A percentile compares a stretch with the other conserved stretches of the same genome.
Conservation (phyloP, 2,113 vertebrate species). For the Myrmecobius fasciatus region DNA sequence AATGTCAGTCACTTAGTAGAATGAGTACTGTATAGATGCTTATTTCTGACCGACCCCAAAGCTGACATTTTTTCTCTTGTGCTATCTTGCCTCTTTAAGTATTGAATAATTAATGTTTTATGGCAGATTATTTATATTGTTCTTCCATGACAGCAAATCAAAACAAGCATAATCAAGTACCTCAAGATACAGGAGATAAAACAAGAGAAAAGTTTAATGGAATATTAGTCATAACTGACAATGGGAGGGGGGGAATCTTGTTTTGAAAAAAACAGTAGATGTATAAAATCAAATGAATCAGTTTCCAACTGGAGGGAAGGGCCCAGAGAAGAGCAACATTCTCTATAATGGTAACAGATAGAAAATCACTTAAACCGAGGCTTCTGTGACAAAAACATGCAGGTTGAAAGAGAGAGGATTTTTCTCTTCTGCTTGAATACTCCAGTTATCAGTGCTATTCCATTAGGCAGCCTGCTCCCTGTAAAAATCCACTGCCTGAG, state of each 20-base stretch:
- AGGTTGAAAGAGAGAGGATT: neutral
- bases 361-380: neutral
- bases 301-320: neutral
- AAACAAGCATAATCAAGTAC: neutral
- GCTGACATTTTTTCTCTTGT: neutral
- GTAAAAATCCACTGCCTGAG: conserved; percentile 43
- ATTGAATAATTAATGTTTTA: neutral
- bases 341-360: neutral
- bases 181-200: neutral
- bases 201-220: neutral
- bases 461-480: conserved; percentile 41
- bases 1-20: neutral
- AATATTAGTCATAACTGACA: neutral
- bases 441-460: conserved; percentile 17
- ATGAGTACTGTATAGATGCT: neutral
- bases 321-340: neutral
- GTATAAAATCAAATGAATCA: neutral
- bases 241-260: neutral
- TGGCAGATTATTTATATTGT: neutral
- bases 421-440: conserved; percentile 36
- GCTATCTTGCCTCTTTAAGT: neutral
- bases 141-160: neutral
- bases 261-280: neutral
- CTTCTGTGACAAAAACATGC: conserved; percentile 34
- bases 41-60: neutral